phyloP scores from a whole-genome alignment of 1,140 invertebrate species.

The Hyphantria cunea region DNA sequence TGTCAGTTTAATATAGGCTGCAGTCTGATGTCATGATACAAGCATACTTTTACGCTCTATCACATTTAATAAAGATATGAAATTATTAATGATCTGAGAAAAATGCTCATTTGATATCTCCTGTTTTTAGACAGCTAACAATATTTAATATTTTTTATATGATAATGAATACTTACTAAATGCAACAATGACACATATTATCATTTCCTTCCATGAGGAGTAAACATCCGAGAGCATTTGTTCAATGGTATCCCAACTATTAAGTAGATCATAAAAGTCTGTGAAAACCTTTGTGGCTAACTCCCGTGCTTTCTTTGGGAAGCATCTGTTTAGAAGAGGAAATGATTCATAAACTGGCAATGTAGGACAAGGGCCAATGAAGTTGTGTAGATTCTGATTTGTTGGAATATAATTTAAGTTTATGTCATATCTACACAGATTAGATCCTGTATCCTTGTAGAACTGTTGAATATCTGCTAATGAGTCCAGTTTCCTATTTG shows the following conservation, averaged over 20 bases:
- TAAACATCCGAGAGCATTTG: conserved; percentile 94
- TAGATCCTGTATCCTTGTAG: conserved; percentile 85
- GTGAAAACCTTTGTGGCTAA: conserved; percentile 83
- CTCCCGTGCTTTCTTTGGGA: conserved; percentile 87
- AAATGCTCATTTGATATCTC: too few species aligned
- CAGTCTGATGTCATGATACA: too few species aligned
- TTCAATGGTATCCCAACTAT: conserved; percentile 93
- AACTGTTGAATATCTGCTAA: conserved; percentile 89
- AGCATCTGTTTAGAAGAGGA: conserved; percentile 93
- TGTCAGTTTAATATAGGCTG: too few species aligned
- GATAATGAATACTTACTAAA: conserved; percentile 85
- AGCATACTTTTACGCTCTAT: too few species aligned
- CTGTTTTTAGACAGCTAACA: neutral
- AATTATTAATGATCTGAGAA: too few species aligned
- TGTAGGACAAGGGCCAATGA: conserved; percentile 87
- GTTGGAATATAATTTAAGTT: conserved; percentile 78
- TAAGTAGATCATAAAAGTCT: conserved; percentile 91
- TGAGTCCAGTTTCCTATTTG: conserved; percentile 84
- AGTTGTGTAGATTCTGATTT: conserved; percentile 79
- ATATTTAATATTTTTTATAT: neutral
- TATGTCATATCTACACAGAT: conserved; percentile 88
- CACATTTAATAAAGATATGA: too few species aligned
- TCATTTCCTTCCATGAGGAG: conserved; percentile 92
- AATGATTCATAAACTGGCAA: conserved; percentile 88
- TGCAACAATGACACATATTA: conserved; percentile 90